Evolutionary conservation across 2,113 vertebrate species (phyloP), one percentile per base, ranked within the genome.

Genomic region (Bubo scandiacus): DNA sequence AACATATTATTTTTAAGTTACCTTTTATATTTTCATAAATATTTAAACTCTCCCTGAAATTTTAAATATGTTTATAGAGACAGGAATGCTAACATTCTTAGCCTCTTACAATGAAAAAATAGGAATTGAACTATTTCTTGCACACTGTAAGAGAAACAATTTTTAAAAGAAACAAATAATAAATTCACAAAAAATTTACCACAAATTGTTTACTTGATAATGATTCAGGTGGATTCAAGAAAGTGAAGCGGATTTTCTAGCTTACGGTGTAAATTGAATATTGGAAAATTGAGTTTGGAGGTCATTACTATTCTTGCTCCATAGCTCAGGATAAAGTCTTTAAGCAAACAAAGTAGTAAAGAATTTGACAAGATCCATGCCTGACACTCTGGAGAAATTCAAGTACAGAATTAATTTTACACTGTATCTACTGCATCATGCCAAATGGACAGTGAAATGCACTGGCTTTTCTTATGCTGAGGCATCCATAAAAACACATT

Each of bases 11-110:
- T 94, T 92, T 93, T 86, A 94, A 93, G 82, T 90, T 83, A 85
- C 92, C 86, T 93, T 94, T 94, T 95, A 77, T 92, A 97, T 87
- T 93, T 89, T 86, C 89, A 97, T 94, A 91, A 86, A 98, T 91
- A 95, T 72, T 83, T 84, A 96, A 71, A 85, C 45, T 55, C 43
- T 88, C 55, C 15, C 83, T 96, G 94, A 96, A 96, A 96, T 72
- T 85, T 89, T 97, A 93, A 95, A 47, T 91, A 94, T 74, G 61
- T 95, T 95, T 92, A 86, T 85, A 82, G 81, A 94, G 74, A 86
- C 67, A 93, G 1, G 0, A 91, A 86, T 88, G 85, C 66, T 85
- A 94, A 86, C 81, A 86, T 61, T 74, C 78, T 85, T 95, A 92
- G 77, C 36, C 52, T 82, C 43, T 92, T 71, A 77, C 36, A 94